Percentiles rank a stretch among this genome's conserved stretches.
Evolutionary conservation across 1,140 invertebrate genomes (phyloP).

Genomic region (Luehdorfia chinensis): DNA sequence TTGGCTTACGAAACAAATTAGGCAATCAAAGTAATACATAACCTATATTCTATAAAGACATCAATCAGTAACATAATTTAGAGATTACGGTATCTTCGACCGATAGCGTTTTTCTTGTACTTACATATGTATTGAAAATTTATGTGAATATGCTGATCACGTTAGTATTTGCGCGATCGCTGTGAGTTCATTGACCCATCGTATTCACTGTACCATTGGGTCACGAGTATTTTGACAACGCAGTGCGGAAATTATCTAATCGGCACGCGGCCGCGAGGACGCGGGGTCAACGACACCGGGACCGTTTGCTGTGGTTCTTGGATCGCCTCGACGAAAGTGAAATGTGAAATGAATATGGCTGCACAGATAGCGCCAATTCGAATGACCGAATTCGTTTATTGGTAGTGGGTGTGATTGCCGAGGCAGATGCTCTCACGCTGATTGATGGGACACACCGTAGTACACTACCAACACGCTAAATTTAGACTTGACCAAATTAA

Average conservation of each 20-base stretch:
- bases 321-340: constrained; percentile 64
- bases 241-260: constrained; percentile 74
- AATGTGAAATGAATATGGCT: constrained; percentile 50
- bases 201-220: constrained; percentile 73
- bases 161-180: constrained; percentile 48
- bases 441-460: constrained; percentile 2
- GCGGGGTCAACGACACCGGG: constrained; percentile 56
- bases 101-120: constrained; percentile 45
- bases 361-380: constrained; percentile 36
- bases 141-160: constrained; percentile 35
- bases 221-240: constrained; percentile 76
- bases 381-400: constrained; percentile 44
- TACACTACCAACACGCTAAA: neutral
- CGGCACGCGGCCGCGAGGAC: constrained; percentile 71
- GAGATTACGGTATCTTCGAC: constrained; percentile 39
- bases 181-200: constrained; percentile 53
- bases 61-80: constrained; percentile 23
- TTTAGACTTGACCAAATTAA: neutral
- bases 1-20: neutral
- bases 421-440: constrained; percentile 17
- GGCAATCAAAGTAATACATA: constrained; percentile 11
- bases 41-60: constrained; percentile 13
- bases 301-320: constrained; percentile 47
- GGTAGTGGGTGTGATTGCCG: constrained; percentile 32
- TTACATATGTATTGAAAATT: constrained; percentile 39